A percentile compares a stretch with the other conserved stretches of the same genome.
phyloP scores from a whole-genome alignment of 2,113 vertebrate species.

The Bombycilla garrulus region DNA sequence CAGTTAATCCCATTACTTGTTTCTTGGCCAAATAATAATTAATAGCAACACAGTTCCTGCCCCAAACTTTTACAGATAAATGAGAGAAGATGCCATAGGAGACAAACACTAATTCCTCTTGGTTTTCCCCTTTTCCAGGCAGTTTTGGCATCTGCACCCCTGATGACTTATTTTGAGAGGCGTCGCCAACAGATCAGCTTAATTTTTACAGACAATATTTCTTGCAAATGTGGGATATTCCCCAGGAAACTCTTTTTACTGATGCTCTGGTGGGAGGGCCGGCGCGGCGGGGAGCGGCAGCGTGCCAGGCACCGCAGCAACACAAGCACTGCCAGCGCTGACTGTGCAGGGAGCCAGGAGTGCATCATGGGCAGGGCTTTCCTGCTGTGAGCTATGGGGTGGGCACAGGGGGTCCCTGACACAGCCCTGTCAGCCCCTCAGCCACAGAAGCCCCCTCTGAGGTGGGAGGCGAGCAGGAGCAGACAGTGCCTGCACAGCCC shows the following conservation, averaged over 20 bases:
- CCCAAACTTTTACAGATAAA: background rate
- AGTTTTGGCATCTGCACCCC: background rate
- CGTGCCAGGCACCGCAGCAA: background rate
- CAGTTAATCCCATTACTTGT: constrained; percentile 2
- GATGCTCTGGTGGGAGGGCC: background rate
- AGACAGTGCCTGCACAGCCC: accelerated
- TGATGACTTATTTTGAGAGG: background rate
- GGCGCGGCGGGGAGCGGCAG: accelerated
- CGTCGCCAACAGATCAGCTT: background rate
- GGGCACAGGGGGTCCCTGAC: background rate
- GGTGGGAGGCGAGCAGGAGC: accelerated
- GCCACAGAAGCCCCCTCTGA: accelerated
- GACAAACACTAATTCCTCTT: background rate
- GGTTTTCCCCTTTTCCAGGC: background rate
- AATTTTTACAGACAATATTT: background rate
- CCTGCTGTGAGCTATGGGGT: background rate
- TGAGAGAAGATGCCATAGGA: constrained; percentile 9
- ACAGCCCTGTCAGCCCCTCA: background rate
- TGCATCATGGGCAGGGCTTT: accelerated
- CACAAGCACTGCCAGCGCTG: background rate
- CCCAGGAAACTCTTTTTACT: background rate
- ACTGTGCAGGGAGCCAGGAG: background rate
- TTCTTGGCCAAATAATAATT: constrained; percentile 32
- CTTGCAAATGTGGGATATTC: constrained; percentile 31
- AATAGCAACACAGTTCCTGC: constrained; percentile 19